Percentiles rank a stretch among this genome's conserved stretches.
These are phyloP conservation scores for Eupithecia subfuscata DNA, from an alignment of 2,888 invertebrate species.

Conservation along the genomic window DNA sequence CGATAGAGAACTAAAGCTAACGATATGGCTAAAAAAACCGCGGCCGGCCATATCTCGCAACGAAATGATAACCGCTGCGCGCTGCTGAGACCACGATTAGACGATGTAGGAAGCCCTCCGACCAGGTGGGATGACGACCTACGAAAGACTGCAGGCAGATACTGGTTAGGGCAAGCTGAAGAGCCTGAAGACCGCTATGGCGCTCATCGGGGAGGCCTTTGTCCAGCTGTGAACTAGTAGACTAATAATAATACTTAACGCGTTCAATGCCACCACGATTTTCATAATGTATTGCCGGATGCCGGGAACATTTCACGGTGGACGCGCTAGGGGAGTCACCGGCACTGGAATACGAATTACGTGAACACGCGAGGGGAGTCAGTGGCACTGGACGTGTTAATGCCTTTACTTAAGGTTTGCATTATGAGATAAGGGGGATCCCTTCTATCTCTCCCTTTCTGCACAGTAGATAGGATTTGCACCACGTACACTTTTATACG, in stretches of 20 bases:
- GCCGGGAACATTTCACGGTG: too few species aligned
- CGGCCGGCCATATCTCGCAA: too few species aligned
- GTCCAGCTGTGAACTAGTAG: not conserved
- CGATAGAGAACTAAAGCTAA: too few species aligned
- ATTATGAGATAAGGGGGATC: not conserved
- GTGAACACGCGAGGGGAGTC: too few species aligned
- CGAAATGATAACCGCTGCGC: not conserved
- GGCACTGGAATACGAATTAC: too few species aligned
- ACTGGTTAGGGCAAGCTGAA: not conserved
- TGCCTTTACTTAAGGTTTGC: not conserved
- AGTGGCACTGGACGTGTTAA: too few species aligned
- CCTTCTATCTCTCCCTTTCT: not conserved
- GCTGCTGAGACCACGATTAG: not conserved
- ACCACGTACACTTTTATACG: conserved; percentile 3
- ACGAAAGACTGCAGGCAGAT: not conserved
- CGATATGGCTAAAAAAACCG: too few species aligned
- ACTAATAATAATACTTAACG: too few species aligned
- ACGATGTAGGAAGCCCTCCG: not conserved
- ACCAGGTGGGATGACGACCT: not conserved
- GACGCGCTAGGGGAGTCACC: too few species aligned
- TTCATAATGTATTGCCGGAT: too few species aligned
- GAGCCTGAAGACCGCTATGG: not conserved
- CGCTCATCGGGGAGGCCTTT: not conserved
- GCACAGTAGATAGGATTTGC: not conserved
- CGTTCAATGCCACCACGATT: too few species aligned